phyloP scores from a whole-genome alignment of 2,797 vertebrate genomes.

The Lagocephalus sceleratus region DNA sequence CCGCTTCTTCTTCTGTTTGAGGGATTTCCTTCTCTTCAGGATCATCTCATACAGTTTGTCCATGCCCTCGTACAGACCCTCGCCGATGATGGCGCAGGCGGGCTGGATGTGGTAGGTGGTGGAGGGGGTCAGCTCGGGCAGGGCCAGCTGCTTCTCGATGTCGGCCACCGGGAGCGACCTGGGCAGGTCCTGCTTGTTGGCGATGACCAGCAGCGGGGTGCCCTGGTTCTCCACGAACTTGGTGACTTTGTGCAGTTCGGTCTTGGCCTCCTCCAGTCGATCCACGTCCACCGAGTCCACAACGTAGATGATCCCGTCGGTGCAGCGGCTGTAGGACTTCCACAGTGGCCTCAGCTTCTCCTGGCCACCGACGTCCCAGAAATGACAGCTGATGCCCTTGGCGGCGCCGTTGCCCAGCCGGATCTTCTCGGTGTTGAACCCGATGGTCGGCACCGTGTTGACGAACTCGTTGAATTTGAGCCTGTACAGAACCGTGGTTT shows the following conservation, averaged over 20 bases:
- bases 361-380: conserved; percentile 98
- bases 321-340: conserved; percentile 95
- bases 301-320: conserved; percentile 95
- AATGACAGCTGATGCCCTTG: conserved; percentile 89
- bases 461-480: conserved; percentile 98
- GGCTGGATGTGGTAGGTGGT: conserved; percentile 95
- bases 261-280: conserved; percentile 98
- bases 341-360: conserved; percentile 95
- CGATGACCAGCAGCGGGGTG: conserved; percentile 91
- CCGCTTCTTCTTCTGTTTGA: conserved; percentile 85
- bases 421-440: conserved; percentile 96
- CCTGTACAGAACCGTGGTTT: conserved; percentile 93
- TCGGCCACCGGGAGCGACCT: conserved; percentile 87
- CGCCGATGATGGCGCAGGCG: conserved; percentile 95
- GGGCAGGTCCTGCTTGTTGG: conserved; percentile 94
- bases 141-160: conserved; percentile 89
- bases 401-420: conserved; percentile 83
- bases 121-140: conserved; percentile 86
- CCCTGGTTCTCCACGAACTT: conserved; percentile 92
- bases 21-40: conserved; percentile 87
- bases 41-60: conserved; percentile 93
- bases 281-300: conserved; percentile 95
- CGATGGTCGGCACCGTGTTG: conserved; percentile 97
- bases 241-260: conserved; percentile 93
- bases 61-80: conserved; percentile 91